phyloP scores from a whole-genome alignment of 2,888 invertebrate genomes.

The Zeuzera pyrina region DNA sequence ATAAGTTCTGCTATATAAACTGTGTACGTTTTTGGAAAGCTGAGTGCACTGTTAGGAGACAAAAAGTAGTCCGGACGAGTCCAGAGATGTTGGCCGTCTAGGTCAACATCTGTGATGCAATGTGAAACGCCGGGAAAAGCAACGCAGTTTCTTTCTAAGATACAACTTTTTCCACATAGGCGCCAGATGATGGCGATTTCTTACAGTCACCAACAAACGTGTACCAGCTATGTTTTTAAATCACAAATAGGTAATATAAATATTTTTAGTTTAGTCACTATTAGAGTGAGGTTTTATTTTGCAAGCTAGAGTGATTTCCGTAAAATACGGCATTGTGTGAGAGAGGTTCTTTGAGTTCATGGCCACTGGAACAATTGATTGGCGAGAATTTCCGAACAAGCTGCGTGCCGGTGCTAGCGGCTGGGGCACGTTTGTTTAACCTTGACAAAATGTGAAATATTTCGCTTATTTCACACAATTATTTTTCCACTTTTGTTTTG shows the following conservation, averaged over 20 bases:
- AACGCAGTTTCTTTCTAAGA: conserved; percentile 32
- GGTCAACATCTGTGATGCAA: conserved; percentile 38
- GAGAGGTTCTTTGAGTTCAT: conserved; percentile 49
- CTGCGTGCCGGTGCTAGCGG: conserved; percentile 20
- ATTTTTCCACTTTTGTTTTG: too few relatives aligned
- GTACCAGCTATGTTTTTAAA: conserved; percentile 40
- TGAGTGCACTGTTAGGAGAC: too few relatives aligned
- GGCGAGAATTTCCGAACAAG: conserved; percentile 34
- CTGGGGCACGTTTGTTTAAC: neutral
- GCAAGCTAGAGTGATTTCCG: conserved; percentile 30
- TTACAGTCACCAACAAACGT: conserved; percentile 22
- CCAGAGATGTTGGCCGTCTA: too few relatives aligned
- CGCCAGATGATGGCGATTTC: conserved; percentile 37
- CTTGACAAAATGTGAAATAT: neutral
- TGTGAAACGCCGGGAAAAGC: conserved; percentile 40
- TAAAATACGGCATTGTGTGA: conserved; percentile 23
- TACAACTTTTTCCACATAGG: conserved; percentile 51
- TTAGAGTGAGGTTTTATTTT: conserved; percentile 25
- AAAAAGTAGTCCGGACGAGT: conserved; percentile 40
- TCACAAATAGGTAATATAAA: conserved; percentile 43
- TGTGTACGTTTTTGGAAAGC: too few relatives aligned
- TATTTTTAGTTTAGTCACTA: conserved; percentile 9
- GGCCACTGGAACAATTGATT: conserved; percentile 61
- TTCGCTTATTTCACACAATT: too few relatives aligned
- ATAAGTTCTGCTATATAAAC: conserved; percentile 31